phyloP scores from a whole-genome alignment of 2,113 vertebrate genomes.

The Isichthys henryi region DNA sequence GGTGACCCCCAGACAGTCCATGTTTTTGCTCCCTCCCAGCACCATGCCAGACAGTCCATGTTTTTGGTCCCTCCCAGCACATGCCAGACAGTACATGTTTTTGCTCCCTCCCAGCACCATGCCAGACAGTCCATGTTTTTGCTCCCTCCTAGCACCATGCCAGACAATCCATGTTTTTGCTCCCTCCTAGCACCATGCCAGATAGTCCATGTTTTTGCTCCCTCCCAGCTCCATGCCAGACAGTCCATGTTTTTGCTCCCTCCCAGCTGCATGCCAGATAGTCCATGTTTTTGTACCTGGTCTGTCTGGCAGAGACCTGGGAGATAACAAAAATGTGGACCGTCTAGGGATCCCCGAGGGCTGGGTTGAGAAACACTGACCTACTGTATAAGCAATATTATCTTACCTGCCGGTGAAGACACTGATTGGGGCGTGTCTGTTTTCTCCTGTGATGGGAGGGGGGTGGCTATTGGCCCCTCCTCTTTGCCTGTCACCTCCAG shows the following conservation, averaged over 20 bases:
- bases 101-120: background rate
- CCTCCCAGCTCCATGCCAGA: too few relatives aligned
- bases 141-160: too few relatives aligned
- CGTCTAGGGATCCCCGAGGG: background rate
- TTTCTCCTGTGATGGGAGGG: conserved; percentile 40
- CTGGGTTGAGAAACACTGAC: background rate
- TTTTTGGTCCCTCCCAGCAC: too few relatives aligned
- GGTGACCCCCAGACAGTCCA: too few relatives aligned
- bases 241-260: background rate
- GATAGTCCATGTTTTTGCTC: background rate
- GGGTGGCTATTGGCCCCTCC: conserved; percentile 27
- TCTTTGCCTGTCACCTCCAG: conserved; percentile 63
- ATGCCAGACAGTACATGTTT: background rate
- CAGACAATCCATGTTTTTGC: too few relatives aligned
- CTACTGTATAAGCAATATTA: background rate
- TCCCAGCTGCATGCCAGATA: background rate
- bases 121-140: background rate
- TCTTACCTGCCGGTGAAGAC: conserved; percentile 29
- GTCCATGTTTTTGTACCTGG: background rate
- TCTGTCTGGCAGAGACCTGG: background rate
- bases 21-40: too few relatives aligned
- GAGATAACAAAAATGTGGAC: background rate
- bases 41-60: too few relatives aligned
- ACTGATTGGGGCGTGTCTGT: conserved; percentile 35
- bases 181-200: too few relatives aligned